These are phyloP conservation scores for Tortrix viridana DNA, from an alignment of 2,888 invertebrate species.

Conservation along the genomic window DNA sequence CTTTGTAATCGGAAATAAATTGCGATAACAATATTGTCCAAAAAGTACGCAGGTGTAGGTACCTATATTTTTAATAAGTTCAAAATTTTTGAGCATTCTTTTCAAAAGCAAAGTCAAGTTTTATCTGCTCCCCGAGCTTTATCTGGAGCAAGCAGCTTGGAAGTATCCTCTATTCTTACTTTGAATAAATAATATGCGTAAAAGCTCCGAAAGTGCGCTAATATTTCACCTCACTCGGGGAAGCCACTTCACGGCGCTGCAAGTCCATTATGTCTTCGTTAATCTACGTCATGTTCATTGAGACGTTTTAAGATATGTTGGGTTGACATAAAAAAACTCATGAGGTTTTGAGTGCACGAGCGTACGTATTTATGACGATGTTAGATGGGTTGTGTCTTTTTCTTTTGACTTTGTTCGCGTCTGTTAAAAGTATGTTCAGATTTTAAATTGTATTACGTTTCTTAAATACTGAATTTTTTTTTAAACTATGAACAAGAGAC, in stretches of 20 bases:
- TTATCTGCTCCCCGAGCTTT: slow-evolving; percentile 42
- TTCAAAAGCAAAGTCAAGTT: slow-evolving; percentile 10
- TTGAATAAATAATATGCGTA: slow-evolving; percentile 76
- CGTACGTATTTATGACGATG: slow-evolving; percentile 1
- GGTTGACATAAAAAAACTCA: slow-evolving; percentile 23
- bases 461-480: too few relatives aligned
- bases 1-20: too few relatives aligned
- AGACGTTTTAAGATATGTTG: slow-evolving; percentile 20
- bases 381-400: not conserved
- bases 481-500: too few relatives aligned
- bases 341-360: slow-evolving; percentile 13
- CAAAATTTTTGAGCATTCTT: too few relatives aligned
- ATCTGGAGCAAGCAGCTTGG: slow-evolving; percentile 48
- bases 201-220: slow-evolving; percentile 69
- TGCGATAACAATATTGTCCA: too few relatives aligned
- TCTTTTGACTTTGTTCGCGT: not conserved
- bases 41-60: too few relatives aligned
- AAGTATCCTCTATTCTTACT: slow-evolving; percentile 64
- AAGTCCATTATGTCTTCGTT: slow-evolving; percentile 31
- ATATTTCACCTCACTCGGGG: slow-evolving; percentile 56
- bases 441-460: not conserved
- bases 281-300: slow-evolving; percentile 32
- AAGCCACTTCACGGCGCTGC: slow-evolving; percentile 28
- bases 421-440: not conserved
- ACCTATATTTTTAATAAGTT: too few relatives aligned